Evolutionary conservation across 2,888 invertebrate species (phyloP), one percentile per base, ranked within the genome.

Genomic region (Neoitamus cyanurus): DNA sequence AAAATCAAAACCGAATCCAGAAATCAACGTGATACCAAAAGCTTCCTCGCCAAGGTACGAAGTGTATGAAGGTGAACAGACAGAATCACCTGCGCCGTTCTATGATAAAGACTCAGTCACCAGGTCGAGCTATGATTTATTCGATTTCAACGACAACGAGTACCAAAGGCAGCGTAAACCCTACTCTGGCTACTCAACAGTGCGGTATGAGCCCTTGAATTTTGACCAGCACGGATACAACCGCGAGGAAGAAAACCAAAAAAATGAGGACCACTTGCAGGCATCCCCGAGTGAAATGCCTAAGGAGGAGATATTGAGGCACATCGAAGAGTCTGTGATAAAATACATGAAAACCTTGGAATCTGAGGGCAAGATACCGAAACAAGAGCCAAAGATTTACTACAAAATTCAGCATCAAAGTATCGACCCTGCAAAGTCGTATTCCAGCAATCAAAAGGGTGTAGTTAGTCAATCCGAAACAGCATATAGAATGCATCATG

Each of bases 281-380:
- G 58, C 89, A 2, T 88, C 90, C 36, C 89, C 90, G 0, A 90
- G 89, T 20, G 90, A 91, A 70, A 89, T 91, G 85, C 90, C 90
- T 4, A 91, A 90, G 85, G 89, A 89, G 0, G 90, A 91, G 86
- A 90, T 91, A 2, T 88, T 91, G 86, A 90, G 90, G 69, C 91
- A 91, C 80, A 91, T 91, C 58, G 91, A 91, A 77, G 89, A 91
- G 75, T 91, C 91, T 0, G 91, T 91, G 0, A 89, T 91, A 13
- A 90, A 90, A 86, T 91, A 91, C 80, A 91, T 91, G 90, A 90
- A 90, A 78, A 90, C 90, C 68, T 86, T 91, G 85, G 91, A 91
- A 84, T 89, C 89, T 1, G 90, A 90, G 77, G 90, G 90, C 1
- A 91, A 91, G 58, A 89, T 90, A 3, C 46, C 78, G 11, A 87